Conservation (phyloP, 2,797 vertebrate genomes). For the Liparis tanakae region DNA sequence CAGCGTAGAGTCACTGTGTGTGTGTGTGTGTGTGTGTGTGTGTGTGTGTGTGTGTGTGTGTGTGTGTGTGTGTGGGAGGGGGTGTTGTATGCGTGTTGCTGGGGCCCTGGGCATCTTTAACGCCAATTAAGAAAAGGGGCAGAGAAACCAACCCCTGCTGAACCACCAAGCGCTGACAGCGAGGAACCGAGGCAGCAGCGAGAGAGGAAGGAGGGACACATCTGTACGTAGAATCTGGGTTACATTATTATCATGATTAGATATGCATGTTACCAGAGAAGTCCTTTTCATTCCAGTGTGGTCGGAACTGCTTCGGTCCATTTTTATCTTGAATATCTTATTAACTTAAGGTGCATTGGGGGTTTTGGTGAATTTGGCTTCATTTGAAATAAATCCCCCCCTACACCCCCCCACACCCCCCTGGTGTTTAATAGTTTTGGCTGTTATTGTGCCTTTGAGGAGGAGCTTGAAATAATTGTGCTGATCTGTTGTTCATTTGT, state of each 20-base stretch:
- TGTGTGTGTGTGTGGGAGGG: slow-evolving; percentile 35
- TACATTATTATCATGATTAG: slow-evolving; percentile 45
- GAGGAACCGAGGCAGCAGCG: slow-evolving; percentile 55
- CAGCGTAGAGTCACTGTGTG: slow-evolving; percentile 56
- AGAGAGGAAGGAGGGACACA: slow-evolving; percentile 53
- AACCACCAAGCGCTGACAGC: slow-evolving; percentile 62
- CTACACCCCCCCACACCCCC: too few species aligned
- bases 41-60: slow-evolving; percentile 55
- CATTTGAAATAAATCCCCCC: neutral
- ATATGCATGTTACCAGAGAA: slow-evolving; percentile 20
- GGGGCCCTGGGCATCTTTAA: slow-evolving; percentile 79
- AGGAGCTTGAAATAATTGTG: neutral
- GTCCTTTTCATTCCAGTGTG: slow-evolving; percentile 1
- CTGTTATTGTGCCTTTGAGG: neutral
- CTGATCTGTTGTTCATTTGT: slow-evolving; percentile 9
- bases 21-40: slow-evolving; percentile 36
- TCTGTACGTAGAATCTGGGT: slow-evolving; percentile 46
- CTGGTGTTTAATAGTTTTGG: neutral
- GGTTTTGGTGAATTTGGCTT: neutral
- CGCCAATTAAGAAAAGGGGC: slow-evolving; percentile 80
- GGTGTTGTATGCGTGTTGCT: slow-evolving; percentile 39
- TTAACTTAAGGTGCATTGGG: neutral
- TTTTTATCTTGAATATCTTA: slow-evolving; percentile 19
- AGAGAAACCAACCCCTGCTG: slow-evolving; percentile 61
- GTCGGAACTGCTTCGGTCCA: neutral